These are phyloP conservation scores for Centropus unirufus DNA, from an alignment of 2,113 vertebrate genomes.

Conservation along the genomic window DNA sequence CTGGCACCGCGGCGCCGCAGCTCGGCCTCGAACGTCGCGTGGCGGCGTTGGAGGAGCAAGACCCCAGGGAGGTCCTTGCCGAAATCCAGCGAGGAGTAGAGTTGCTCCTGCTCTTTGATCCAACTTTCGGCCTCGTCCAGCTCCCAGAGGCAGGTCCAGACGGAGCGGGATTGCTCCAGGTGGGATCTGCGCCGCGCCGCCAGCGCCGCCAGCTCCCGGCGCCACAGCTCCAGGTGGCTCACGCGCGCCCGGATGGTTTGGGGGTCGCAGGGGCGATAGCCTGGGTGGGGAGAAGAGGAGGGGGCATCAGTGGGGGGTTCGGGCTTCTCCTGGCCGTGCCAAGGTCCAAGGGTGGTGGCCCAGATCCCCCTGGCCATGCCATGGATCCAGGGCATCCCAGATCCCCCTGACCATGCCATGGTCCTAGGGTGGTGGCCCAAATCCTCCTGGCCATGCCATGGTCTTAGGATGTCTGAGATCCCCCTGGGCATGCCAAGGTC, in stretches of 20 bases:
- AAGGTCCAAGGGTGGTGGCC: accelerated
- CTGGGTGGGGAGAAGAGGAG: constrained; percentile 59
- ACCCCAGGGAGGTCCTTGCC: constrained; percentile 94
- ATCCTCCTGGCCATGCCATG: accelerated
- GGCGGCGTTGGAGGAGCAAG: constrained; percentile 89
- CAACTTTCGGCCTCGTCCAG: constrained; percentile 91
- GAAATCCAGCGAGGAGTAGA: constrained; percentile 91
- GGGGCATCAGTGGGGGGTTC: neutral
- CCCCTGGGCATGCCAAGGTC: too few species aligned
- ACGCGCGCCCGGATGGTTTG: constrained; percentile 92
- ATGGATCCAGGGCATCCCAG: too few species aligned
- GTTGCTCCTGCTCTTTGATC: constrained; percentile 96
- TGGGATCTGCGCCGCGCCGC: constrained; percentile 82
- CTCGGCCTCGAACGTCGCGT: constrained; percentile 92
- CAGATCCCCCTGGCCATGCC: too few species aligned
- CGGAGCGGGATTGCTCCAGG: constrained; percentile 87
- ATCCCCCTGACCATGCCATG: too few species aligned
- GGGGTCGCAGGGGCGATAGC: constrained; percentile 94
- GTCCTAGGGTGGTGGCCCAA: neutral
- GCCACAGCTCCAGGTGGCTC: constrained; percentile 89
- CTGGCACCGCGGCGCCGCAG: constrained; percentile 81
- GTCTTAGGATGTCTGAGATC: accelerated
- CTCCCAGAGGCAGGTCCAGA: constrained; percentile 97
- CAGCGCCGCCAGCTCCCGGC: constrained; percentile 84
- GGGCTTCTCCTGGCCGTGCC: accelerated